Percentiles rank a stretch among this genome's conserved stretches.
phyloP scores from a whole-genome alignment of 2,888 invertebrate species.

The Scotopteryx bipunctaria region DNA sequence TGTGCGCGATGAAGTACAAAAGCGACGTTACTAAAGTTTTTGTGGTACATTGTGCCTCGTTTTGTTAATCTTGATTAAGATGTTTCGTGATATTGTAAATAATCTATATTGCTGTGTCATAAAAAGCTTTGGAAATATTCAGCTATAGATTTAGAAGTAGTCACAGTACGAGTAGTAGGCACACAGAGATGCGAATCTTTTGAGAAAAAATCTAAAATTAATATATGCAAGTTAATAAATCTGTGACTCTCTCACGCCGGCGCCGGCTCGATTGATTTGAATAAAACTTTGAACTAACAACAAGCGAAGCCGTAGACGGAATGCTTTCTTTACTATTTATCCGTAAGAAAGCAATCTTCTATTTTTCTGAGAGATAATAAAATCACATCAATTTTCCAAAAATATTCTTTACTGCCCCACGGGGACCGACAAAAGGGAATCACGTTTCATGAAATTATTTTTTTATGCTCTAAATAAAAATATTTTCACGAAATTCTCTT shows the following conservation, averaged over 20 bases:
- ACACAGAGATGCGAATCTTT: no score
- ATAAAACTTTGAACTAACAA: no score
- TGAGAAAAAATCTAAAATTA: no score
- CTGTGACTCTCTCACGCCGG: no score
- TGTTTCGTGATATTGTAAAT: not conserved
- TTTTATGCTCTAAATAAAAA: constrained; percentile 11
- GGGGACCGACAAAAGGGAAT: constrained; percentile 21
- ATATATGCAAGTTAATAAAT: no score
- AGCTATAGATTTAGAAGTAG: no score
- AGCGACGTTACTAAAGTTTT: constrained; percentile 1
- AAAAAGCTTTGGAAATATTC: not conserved
- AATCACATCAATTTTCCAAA: constrained; percentile 21
- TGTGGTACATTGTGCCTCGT: not conserved
- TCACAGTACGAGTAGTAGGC: no score
- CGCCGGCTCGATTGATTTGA: no score
- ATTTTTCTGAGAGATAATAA: constrained; percentile 13
- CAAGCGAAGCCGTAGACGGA: no score
- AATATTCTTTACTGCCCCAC: constrained; percentile 24
- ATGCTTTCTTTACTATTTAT: not conserved
- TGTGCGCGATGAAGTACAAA: constrained; percentile 2
- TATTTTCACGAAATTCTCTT: constrained; percentile 2
- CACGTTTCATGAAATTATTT: constrained; percentile 22
- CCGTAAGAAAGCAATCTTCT: constrained; percentile 5
- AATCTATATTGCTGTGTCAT: not conserved
- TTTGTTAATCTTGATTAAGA: not conserved